phyloP scores from a whole-genome alignment of 2,113 vertebrate genomes.

The Platysternon megacephalum region DNA sequence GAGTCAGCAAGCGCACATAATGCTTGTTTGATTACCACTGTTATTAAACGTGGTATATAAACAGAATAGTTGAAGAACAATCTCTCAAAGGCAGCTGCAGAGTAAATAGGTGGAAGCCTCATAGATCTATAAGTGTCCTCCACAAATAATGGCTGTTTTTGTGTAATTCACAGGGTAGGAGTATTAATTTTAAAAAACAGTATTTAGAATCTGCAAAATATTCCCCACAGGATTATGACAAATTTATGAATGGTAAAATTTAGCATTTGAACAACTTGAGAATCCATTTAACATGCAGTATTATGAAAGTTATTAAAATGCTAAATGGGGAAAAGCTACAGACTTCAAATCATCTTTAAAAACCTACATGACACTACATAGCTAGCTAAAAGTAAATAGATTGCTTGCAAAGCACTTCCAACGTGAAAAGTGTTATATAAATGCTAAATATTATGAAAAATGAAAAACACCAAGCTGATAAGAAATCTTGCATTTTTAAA shows the following conservation, averaged over 20 bases:
- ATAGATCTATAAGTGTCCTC: background rate
- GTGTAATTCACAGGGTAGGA: background rate
- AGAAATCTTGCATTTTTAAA: background rate
- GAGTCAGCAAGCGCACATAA: background rate
- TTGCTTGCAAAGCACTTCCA: background rate
- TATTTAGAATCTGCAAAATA: background rate
- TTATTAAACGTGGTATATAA: background rate
- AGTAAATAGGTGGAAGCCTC: background rate
- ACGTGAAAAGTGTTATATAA: background rate
- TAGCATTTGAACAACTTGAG: background rate
- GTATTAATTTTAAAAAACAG: background rate
- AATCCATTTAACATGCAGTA: background rate
- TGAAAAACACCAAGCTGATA: background rate
- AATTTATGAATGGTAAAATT: background rate
- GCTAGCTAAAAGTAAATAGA: background rate
- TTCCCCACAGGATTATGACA: background rate
- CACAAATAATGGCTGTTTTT: background rate
- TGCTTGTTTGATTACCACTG: background rate
- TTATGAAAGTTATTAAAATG: background rate
- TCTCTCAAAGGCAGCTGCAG: background rate
- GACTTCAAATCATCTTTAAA: background rate
- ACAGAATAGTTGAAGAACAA: background rate
- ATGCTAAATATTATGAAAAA: background rate
- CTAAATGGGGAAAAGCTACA: background rate
- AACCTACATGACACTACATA: background rate